Conservation (phyloP, 2,113 vertebrate species). For the Panthera tigris region DNA sequence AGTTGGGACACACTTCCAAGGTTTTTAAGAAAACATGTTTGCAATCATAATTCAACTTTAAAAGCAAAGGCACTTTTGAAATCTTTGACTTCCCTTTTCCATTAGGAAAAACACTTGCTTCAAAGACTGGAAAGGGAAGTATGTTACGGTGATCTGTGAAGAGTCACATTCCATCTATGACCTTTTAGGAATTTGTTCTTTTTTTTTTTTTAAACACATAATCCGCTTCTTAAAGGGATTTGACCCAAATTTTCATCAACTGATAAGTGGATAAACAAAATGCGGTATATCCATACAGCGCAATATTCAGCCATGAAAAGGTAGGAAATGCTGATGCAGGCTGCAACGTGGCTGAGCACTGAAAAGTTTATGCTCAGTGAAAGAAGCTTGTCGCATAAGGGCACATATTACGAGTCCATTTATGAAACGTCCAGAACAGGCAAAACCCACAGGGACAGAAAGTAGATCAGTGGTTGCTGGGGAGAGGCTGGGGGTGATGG, state of each 20-base stretch:
- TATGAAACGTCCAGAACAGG: not conserved
- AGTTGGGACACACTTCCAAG: not conserved
- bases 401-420: not conserved
- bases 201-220: not conserved
- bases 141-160: not conserved
- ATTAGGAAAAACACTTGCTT: not conserved
- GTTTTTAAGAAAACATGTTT: not conserved
- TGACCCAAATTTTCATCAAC: not conserved
- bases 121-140: not conserved
- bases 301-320: not conserved
- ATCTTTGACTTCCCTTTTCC: not conserved
- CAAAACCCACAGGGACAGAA: not conserved
- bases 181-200: not conserved
- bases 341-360: not conserved
- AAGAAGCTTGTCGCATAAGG: not conserved
- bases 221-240: not conserved
- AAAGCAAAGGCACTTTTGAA: not conserved
- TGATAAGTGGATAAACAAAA: not conserved
- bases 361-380: not conserved
- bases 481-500: not conserved
- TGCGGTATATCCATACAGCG: not conserved
- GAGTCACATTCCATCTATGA: not conserved
- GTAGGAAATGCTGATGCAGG: not conserved
- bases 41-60: not conserved
- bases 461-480: not conserved